A percentile compares a stretch with the other conserved stretches of the same genome.
Evolutionary conservation across 2,888 invertebrate species (phyloP).

Genomic region (Heteromyza rotundicornis): DNA sequence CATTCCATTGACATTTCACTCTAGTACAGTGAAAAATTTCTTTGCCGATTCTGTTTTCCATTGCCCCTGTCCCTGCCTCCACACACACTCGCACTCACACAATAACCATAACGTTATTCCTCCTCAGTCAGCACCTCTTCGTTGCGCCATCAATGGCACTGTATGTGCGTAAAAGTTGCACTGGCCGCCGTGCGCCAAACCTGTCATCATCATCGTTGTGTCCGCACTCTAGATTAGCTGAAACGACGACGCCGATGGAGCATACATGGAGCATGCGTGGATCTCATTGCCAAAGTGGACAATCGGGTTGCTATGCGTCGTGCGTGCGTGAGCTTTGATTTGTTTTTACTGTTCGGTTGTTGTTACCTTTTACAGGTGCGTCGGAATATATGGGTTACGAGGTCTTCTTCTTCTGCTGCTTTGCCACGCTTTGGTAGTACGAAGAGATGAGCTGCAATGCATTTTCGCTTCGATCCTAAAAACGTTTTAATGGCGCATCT

Average conservation of each 20-base stretch:
- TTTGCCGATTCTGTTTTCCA: constrained; percentile 15
- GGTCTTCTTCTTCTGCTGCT: too few species aligned
- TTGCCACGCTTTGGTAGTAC: too few species aligned
- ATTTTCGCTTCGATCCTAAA: too few species aligned
- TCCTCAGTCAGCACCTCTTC: too few species aligned
- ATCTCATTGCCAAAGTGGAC: constrained; percentile 4
- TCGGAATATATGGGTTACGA: too few species aligned
- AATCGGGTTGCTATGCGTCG: too few species aligned
- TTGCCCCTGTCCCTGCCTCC: too few species aligned
- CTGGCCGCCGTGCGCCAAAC: constrained; percentile 7
- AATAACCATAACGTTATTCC: too few species aligned
- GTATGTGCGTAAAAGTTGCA: not conserved
- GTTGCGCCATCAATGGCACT: too few species aligned
- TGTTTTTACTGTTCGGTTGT: too few species aligned
- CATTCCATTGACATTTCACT: constrained; percentile 19
- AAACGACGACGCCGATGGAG: not conserved
- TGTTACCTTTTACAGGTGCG: not conserved
- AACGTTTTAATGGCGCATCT: not conserved
- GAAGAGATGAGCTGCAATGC: not conserved
- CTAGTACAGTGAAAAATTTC: constrained; percentile 16
- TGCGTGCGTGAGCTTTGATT: constrained; percentile 7
- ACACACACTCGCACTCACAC: too few species aligned
- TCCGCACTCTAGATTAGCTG: constrained; percentile 35
- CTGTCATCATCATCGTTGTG: constrained; percentile 17
- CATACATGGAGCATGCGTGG: not conserved